Evolutionary conservation across 1,140 invertebrate genomes (phyloP).

Genomic region (Drosophila orena): DNA sequence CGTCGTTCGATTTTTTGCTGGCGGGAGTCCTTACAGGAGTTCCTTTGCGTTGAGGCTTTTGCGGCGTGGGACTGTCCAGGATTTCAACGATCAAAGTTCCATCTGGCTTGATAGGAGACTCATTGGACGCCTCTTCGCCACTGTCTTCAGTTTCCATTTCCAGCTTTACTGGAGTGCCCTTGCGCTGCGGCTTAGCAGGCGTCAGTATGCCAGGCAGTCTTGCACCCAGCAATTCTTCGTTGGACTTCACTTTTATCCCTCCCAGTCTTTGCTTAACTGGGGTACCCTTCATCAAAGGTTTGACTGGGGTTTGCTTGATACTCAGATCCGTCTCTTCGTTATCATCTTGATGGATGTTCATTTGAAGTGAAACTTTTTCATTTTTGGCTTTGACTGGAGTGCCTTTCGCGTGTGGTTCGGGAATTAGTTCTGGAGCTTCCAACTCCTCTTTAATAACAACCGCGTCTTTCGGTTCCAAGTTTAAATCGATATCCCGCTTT

Average conservation of each 20-base stretch:
- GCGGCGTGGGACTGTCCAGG: slow-evolving; percentile 17
- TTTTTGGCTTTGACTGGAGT: not conserved
- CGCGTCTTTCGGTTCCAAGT: not conserved
- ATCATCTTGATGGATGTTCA: slow-evolving; percentile 15
- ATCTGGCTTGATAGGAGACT: slow-evolving; percentile 22
- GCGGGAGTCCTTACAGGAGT: slow-evolving; percentile 28
- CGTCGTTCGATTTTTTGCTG: slow-evolving; percentile 1
- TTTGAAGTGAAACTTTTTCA: not conserved
- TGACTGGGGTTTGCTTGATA: not conserved
- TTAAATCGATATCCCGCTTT: slow-evolving; percentile 12
- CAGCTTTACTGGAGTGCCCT: slow-evolving; percentile 37
- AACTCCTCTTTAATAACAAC: slow-evolving; percentile 6
- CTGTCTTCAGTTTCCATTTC: not conserved
- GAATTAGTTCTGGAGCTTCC: not conserved
- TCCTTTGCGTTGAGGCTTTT: slow-evolving; percentile 46
- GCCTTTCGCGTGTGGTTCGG: not conserved
- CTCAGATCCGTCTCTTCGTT: not conserved
- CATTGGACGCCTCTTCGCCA: not conserved
- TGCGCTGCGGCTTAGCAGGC: slow-evolving; percentile 31
- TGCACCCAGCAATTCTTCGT: slow-evolving; percentile 24
- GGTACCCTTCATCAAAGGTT: slow-evolving; percentile 44
- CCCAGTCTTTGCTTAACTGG: slow-evolving; percentile 28
- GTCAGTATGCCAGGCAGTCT: not conserved
- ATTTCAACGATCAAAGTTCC: slow-evolving; percentile 1
- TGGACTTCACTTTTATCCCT: slow-evolving; percentile 46